Evolutionary conservation across 2,113 vertebrate genomes (phyloP).

Genomic region (Apteryx owenii): DNA sequence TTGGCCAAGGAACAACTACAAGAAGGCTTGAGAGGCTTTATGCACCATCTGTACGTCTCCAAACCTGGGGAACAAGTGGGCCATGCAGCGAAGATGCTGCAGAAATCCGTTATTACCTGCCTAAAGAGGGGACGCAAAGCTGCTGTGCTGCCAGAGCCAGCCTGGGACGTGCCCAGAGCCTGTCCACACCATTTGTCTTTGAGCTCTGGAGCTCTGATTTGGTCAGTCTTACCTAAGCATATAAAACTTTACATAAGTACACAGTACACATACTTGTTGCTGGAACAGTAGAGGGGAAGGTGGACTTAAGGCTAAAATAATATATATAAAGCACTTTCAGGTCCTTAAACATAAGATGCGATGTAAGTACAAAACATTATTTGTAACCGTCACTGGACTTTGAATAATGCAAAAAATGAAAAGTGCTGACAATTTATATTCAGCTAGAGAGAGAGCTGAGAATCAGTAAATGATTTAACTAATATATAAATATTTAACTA

Average conservation of each 20-base stretch:
- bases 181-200: not conserved
- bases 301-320: not conserved
- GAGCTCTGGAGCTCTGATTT: not conserved
- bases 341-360: not conserved
- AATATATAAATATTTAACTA: not conserved
- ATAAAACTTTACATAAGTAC: not conserved
- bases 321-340: not conserved
- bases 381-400: not conserved
- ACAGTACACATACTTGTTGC: not conserved
- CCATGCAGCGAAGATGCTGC: not conserved
- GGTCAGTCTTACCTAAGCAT: not conserved
- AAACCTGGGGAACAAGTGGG: not conserved
- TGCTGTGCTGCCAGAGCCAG: not conserved
- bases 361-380: not conserved
- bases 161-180: not conserved
- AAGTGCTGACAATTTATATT: not conserved
- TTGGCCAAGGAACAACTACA: slow-evolving; percentile 8
- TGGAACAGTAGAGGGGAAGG: not conserved
- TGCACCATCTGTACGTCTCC: not conserved
- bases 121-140: not conserved
- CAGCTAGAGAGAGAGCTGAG: not conserved
- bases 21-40: slow-evolving; percentile 21
- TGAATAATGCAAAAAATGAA: not conserved
- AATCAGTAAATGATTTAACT: not conserved
- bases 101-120: not conserved